Percentiles rank a stretch among this genome's conserved stretches.
These are phyloP conservation scores for Empidonax traillii DNA, from an alignment of 2,113 vertebrate species.

Conservation along the genomic window DNA sequence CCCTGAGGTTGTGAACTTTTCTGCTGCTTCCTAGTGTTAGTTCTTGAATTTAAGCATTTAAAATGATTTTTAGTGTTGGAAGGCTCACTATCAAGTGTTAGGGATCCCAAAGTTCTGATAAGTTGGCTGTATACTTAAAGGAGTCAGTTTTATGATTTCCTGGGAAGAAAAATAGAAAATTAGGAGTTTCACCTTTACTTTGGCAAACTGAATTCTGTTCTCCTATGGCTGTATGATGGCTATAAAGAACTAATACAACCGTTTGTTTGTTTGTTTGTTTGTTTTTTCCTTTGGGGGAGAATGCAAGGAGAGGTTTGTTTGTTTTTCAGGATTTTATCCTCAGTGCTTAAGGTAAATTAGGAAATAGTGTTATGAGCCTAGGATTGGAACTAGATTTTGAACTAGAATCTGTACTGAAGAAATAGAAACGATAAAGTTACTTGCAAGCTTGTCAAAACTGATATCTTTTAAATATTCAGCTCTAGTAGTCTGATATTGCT, in stretches of 20 bases:
- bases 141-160: not conserved
- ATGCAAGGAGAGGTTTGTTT: not conserved
- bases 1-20: not conserved
- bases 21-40: not conserved
- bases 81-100: not conserved
- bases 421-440: not conserved
- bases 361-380: not conserved
- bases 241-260: not conserved
- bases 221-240: not conserved
- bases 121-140: fast-evolving
- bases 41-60: not conserved
- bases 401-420: not conserved
- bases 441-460: not conserved
- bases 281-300: not conserved
- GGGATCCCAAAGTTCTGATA: not conserved
- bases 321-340: not conserved
- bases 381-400: not conserved
- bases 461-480: not conserved
- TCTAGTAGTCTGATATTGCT: not conserved
- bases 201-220: not conserved
- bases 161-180: not conserved
- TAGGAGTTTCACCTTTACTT: not conserved
- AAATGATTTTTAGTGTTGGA: not conserved
- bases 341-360: no score
- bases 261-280: no score